Percentiles rank a stretch among this genome's conserved stretches.
Conservation (phyloP, 2,888 invertebrate species). For the Drosophila setosimentum region DNA sequence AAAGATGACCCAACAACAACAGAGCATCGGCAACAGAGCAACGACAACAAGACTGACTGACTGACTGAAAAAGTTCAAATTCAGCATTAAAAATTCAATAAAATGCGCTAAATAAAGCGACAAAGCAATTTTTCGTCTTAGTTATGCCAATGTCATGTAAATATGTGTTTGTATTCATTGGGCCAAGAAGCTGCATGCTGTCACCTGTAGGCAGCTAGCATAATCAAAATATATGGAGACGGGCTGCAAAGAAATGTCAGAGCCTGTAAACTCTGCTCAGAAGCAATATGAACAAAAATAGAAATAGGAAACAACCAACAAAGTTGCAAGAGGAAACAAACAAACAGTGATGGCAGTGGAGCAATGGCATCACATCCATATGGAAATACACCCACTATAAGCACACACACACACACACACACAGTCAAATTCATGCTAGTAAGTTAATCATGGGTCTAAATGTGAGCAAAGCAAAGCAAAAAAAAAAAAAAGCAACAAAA, state of each 20-base stretch:
- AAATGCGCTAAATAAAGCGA: slow-evolving; percentile 64
- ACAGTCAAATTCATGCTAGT: slow-evolving; percentile 14
- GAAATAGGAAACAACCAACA: not conserved
- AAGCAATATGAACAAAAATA: not conserved
- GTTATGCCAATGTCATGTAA: slow-evolving; percentile 28
- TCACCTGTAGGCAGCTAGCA: slow-evolving; percentile 43
- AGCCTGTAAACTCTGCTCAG: slow-evolving; percentile 18
- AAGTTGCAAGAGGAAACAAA: slow-evolving; percentile 17
- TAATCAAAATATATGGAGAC: slow-evolving; percentile 28
- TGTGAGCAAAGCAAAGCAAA: slow-evolving; percentile 32
- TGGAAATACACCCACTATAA: slow-evolving; percentile 7
- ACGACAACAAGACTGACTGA: not conserved
- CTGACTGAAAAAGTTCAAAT: slow-evolving; percentile 10
- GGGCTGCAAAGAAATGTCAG: not conserved
- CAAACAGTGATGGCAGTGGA: slow-evolving; percentile 8
- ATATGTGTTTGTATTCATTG: slow-evolving; percentile 18
- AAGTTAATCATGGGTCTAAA: slow-evolving; percentile 41
- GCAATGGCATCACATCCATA: slow-evolving; percentile 15
- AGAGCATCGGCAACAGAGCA: not conserved
- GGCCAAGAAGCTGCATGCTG: slow-evolving; percentile 22
- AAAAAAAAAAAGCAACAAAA: slow-evolving; percentile 4
- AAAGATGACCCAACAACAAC: not conserved
- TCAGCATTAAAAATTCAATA: slow-evolving; percentile 54
- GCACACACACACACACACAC: not conserved
- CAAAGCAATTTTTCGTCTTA: slow-evolving; percentile 53